Conservation (phyloP, 2,888 invertebrate species). For the Philereme vetulata region DNA sequence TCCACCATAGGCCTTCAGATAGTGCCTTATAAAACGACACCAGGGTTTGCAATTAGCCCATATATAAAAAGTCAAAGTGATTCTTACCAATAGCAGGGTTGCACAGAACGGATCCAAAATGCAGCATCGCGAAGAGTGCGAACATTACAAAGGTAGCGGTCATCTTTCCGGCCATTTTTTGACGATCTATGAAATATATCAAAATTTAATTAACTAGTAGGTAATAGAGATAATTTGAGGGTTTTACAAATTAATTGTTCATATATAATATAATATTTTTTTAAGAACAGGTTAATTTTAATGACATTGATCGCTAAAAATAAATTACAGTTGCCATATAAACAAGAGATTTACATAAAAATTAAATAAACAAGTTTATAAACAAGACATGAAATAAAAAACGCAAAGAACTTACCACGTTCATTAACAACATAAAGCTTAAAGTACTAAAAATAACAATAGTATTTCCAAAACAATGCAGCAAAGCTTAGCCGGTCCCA, state of each 20-base stretch:
- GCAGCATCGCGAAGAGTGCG: constrained; percentile 53
- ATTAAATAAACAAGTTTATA: constrained; percentile 3
- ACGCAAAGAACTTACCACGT: constrained; percentile 40
- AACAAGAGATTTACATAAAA: not conserved
- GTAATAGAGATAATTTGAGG: no score
- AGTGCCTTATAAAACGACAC: no score
- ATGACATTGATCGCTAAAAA: no score
- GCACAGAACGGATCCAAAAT: constrained; percentile 52
- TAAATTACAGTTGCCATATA: no score
- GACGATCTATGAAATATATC: constrained; percentile 34
- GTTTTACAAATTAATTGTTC: no score
- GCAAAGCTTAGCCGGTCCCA: constrained; percentile 14
- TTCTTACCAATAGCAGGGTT: constrained; percentile 75
- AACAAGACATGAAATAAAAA: constrained; percentile 10
- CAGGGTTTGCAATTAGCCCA: no score
- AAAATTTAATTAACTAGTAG: not conserved
- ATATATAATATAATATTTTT: no score
- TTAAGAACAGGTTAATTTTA: no score
- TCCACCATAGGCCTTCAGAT: no score
- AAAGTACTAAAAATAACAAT: constrained; percentile 12
- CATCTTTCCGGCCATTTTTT: constrained; percentile 67
- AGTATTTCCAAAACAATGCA: constrained; percentile 19
- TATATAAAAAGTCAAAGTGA: no score
- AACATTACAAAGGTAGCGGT: constrained; percentile 54
- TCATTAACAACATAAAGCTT: constrained; percentile 34